Evolutionary conservation across 2,888 invertebrate genomes (phyloP).

Genomic region (Drosophila leonis): DNA sequence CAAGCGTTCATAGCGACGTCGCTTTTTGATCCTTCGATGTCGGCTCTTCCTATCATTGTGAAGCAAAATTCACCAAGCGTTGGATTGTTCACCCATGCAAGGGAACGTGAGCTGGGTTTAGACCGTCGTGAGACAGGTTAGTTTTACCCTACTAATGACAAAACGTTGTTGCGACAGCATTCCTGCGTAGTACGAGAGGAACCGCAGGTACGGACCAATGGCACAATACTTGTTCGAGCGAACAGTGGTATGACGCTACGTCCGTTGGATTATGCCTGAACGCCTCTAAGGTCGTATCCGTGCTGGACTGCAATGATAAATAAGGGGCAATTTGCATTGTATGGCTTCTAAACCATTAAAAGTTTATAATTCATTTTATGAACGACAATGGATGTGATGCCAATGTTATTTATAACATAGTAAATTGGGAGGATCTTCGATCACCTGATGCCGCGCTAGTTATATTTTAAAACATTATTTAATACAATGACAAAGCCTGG

Average conservation of each 20-base stretch:
- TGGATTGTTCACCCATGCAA: constrained; percentile 5
- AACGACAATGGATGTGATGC: not conserved
- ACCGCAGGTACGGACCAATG: too few relatives aligned
- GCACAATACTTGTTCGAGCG: too few relatives aligned
- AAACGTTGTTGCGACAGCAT: too few relatives aligned
- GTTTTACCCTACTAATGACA: not conserved
- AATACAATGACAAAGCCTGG: not conserved
- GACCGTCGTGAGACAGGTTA: constrained; percentile 5
- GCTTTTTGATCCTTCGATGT: constrained; percentile 5
- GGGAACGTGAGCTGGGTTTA: constrained; percentile 5
- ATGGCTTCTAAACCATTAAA: too few relatives aligned
- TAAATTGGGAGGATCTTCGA: not conserved
- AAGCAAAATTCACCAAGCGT: constrained; percentile 5
- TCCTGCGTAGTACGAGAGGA: not conserved
- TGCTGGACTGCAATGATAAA: too few relatives aligned
- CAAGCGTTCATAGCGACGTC: constrained; percentile 5
- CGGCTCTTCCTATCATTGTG: constrained; percentile 5
- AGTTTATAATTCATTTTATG: too few relatives aligned
- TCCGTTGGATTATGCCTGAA: too few relatives aligned
- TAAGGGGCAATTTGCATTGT: not conserved
- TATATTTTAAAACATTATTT: not conserved
- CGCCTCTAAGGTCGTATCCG: too few relatives aligned
- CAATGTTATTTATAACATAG: too few relatives aligned
- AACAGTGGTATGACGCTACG: not conserved
- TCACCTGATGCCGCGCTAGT: not conserved